Percentiles rank a stretch among this genome's conserved stretches.
phyloP scores from a whole-genome alignment of 2,797 vertebrate genomes.

The Pseudopleuronectes americanus region DNA sequence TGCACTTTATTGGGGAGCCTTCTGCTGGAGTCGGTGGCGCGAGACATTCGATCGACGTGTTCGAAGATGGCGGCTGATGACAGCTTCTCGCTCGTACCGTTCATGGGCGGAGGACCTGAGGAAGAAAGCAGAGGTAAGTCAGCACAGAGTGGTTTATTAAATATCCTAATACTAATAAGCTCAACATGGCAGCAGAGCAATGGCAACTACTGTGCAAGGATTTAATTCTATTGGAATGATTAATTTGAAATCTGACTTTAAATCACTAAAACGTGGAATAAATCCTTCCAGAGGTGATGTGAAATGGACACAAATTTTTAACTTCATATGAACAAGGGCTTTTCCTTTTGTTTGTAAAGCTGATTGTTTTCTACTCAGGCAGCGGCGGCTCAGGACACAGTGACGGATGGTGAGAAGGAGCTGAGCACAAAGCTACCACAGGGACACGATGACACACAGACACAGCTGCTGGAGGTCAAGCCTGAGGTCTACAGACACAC shows the following conservation, averaged over 20 bases:
- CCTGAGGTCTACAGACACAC: slow-evolving; percentile 47
- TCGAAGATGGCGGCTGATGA: slow-evolving; percentile 97
- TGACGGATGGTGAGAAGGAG: slow-evolving; percentile 70
- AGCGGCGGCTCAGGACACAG: slow-evolving; percentile 61
- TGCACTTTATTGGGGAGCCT: slow-evolving; percentile 94
- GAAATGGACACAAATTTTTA: slow-evolving; percentile 21
- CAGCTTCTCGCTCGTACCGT: slow-evolving; percentile 85
- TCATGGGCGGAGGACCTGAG: slow-evolving; percentile 87
- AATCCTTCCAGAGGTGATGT: slow-evolving; percentile 9
- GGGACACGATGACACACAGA: slow-evolving; percentile 46
- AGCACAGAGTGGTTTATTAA: background rate
- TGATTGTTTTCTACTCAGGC: slow-evolving; percentile 40
- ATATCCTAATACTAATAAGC: slow-evolving; percentile 2
- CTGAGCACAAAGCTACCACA: slow-evolving; percentile 48
- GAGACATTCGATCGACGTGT: slow-evolving; percentile 93
- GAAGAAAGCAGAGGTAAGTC: background rate
- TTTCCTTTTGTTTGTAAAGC: slow-evolving; percentile 45
- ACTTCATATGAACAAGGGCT: slow-evolving; percentile 43
- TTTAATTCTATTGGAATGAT: background rate
- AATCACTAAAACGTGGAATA: background rate
- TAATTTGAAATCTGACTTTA: background rate
- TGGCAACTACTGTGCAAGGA: background rate
- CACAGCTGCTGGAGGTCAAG: slow-evolving; percentile 65
- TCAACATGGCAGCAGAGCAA: slow-evolving; percentile 25
- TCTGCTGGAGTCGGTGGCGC: slow-evolving; percentile 86